Percentiles rank a stretch among this genome's conserved stretches.
Evolutionary conservation across 2,888 invertebrate species (phyloP).

Genomic region (Chrysolina americana): DNA sequence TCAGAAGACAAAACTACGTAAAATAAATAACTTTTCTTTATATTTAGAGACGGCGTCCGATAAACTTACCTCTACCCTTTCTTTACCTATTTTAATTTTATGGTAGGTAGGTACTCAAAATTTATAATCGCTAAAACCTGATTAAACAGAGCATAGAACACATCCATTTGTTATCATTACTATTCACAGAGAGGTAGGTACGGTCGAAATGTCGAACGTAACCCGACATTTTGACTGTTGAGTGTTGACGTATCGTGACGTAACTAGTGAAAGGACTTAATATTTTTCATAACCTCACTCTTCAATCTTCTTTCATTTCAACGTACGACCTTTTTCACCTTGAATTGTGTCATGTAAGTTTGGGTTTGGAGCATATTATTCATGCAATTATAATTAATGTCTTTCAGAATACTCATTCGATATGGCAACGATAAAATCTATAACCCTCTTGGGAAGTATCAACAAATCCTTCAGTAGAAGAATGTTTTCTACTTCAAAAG

Average conservation of each 20-base stretch:
- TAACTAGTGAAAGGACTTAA: neutral
- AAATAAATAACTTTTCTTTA: too few species aligned
- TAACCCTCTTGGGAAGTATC: conserved; percentile 60
- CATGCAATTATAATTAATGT: conserved; percentile 38
- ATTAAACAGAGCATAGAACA: too few species aligned
- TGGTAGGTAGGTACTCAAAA: too few species aligned
- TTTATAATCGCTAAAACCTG: too few species aligned
- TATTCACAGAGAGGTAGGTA: too few species aligned
- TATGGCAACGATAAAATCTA: conserved; percentile 58
- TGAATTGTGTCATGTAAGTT: conserved; percentile 51
- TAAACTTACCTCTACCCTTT: too few species aligned
- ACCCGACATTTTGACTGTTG: too few species aligned
- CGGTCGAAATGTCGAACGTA: neutral
- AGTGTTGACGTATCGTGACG: too few species aligned
- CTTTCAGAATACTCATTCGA: conserved; percentile 22
- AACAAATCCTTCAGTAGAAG: conserved; percentile 68
- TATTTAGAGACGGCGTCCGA: too few species aligned
- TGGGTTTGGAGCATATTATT: conserved; percentile 37
- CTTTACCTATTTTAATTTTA: too few species aligned
- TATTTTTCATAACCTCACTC: conserved; percentile 32
- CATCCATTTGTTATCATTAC: too few species aligned
- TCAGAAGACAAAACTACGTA: too few species aligned
- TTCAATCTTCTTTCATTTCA: conserved; percentile 1
- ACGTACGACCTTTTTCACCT: conserved; percentile 61
- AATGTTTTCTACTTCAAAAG: conserved; percentile 71